Conservation (phyloP, 2,797 vertebrate species). For the Bufotes viridis region DNA sequence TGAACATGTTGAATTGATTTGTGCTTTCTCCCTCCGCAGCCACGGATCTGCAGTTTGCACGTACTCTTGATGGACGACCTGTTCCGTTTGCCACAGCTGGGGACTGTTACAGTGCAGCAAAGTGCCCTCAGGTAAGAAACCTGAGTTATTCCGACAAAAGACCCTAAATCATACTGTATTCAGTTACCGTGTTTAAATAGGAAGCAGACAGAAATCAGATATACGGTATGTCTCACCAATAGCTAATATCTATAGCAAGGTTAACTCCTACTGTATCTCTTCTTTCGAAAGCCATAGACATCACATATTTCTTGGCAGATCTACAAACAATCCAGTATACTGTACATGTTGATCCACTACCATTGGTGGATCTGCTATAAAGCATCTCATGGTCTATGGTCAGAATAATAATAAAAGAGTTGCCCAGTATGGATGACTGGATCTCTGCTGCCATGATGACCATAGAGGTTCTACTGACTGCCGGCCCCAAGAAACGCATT, state of each 20-base stretch:
- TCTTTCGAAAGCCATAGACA: too few relatives aligned
- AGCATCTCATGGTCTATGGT: too few relatives aligned
- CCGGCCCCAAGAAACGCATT: too few relatives aligned
- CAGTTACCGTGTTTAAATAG: neutral
- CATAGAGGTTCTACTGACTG: too few relatives aligned
- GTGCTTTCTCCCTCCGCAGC: conserved; percentile 72
- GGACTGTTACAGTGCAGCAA: conserved; percentile 93
- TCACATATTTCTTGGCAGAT: too few relatives aligned
- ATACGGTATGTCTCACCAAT: neutral
- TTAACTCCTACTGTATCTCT: too few relatives aligned
- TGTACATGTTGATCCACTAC: too few relatives aligned
- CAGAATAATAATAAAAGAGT: too few relatives aligned
- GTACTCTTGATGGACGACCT: conserved; percentile 85
- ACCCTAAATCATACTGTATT: conserved; percentile 38
- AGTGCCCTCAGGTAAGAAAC: conserved; percentile 89
- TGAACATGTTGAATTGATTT: conserved; percentile 7
- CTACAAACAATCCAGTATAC: too few relatives aligned
- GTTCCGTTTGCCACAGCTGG: conserved; percentile 94
- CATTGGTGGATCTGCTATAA: too few relatives aligned
- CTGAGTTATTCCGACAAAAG: neutral
- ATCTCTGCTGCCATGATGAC: too few relatives aligned
- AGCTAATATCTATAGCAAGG: neutral
- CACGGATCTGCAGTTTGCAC: conserved; percentile 91
- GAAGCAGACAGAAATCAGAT: neutral
- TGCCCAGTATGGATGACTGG: too few relatives aligned